Base-by-base conservation (phyloP, 2,113 vertebrate genomes). In the Etheostoma spectabile region DNA sequence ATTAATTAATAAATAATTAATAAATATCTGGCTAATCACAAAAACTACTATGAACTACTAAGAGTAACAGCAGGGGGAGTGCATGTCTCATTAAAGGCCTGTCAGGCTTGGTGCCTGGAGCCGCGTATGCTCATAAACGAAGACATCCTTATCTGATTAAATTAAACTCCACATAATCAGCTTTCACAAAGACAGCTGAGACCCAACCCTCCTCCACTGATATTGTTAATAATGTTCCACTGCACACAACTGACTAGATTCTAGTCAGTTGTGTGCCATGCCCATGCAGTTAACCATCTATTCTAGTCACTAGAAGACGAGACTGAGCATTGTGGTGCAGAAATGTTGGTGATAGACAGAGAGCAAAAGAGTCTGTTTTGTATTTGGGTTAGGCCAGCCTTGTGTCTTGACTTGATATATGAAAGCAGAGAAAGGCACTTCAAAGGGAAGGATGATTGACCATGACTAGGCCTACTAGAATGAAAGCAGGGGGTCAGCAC, bases 101-200 rank as follows among this genome's bases (percentile, higher is more conserved):
- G 57, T 59, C 46, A 62, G 74, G 46, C 68, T 61, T 10, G 4
- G 15, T n/a, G 63, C 88, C 78, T 33, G 19, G 12, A 80, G 80
- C 74, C 24, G 42, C 10, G 2, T 56, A 14, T 69, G 38, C 49
- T 84, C 63, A 57, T 57, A 86, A 88, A 91, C 55, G 66, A 84
- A 86, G 70, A 55, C 78, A 15, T 80, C 49, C 51, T 87, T 87
- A 91, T 92, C 88, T 88, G 80, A 90, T 91, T 71, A 89, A 89
- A 89, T 92, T 87, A 91, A 85, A 87, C 73, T 87, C 80, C 74
- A 89, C 73, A 75, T 92, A 89, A 92, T 90, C 88, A 85, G 88
- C 88, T 88, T 85, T 82, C 84, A 87, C 74, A 88, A 83, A 90
- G 88, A 89, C 87, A 83, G 60, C 83, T 80, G 67, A 89, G 81